Evolutionary conservation across 2,797 vertebrate genomes (phyloP).

Genomic region (Liparis tanakae): DNA sequence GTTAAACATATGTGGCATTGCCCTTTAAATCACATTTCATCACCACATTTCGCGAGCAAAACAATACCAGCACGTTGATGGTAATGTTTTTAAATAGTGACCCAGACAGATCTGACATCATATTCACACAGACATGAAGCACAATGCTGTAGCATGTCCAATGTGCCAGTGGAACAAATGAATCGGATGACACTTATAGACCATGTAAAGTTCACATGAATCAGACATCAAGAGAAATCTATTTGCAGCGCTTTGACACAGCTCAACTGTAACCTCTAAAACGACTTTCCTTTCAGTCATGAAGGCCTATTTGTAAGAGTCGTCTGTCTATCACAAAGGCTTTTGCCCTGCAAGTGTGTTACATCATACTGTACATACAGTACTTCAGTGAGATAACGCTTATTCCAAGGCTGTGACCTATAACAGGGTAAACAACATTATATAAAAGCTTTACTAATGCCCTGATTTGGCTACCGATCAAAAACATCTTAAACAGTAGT

Average conservation of each 20-base stretch:
- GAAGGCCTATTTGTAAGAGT: constrained; percentile 55
- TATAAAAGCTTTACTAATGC: constrained; percentile 2
- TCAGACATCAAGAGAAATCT: constrained; percentile 61
- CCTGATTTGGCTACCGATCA: neutral
- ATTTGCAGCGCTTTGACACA: constrained; percentile 58
- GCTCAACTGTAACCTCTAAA: constrained; percentile 23
- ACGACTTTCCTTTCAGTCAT: constrained; percentile 29
- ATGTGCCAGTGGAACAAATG: constrained; percentile 68
- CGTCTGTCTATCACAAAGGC: constrained; percentile 29
- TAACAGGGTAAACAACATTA: constrained; percentile 6
- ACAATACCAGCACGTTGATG: constrained; percentile 30
- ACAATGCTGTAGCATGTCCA: constrained; percentile 60
- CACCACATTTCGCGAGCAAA: constrained; percentile 47
- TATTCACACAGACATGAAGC: constrained; percentile 51
- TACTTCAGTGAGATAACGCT: constrained; percentile 25
- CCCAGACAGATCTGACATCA: constrained; percentile 68
- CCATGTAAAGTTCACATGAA: constrained; percentile 60
- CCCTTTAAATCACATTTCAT: constrained; percentile 59
- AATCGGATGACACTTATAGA: constrained; percentile 72
- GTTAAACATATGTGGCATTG: constrained; percentile 24
- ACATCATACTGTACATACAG: constrained; percentile 40
- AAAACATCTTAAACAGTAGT: neutral
- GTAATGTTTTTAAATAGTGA: constrained; percentile 70
- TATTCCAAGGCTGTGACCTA: constrained; percentile 15
- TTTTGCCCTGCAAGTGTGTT: constrained; percentile 45